Percentiles rank a stretch among this genome's conserved stretches.
phyloP scores from a whole-genome alignment of 2,888 invertebrate species.

The Hermaeophaga mercurialis region DNA sequence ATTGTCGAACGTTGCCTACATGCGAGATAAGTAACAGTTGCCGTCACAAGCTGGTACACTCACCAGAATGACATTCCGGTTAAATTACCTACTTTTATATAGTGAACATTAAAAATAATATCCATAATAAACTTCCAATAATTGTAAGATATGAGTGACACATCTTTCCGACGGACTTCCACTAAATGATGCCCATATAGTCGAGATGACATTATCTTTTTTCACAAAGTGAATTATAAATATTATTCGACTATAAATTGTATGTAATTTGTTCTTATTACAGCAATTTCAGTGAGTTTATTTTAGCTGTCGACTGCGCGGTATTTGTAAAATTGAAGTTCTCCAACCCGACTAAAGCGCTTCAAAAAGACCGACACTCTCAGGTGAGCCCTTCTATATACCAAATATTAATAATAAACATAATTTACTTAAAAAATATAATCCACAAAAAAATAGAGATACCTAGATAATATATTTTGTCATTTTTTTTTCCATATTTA shows the following conservation, averaged over 20 bases:
- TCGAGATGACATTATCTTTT: constrained; percentile 23
- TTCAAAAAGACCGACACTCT: constrained; percentile 53
- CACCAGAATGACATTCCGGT: constrained; percentile 19
- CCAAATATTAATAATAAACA: too few species aligned
- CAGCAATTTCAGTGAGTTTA: constrained; percentile 51
- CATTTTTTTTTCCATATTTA: too few species aligned
- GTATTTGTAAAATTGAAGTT: constrained; percentile 55
- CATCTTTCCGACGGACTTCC: constrained; percentile 32
- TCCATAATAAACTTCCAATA: constrained; percentile 39
- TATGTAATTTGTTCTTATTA: constrained; percentile 54
- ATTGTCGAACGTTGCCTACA: too few species aligned
- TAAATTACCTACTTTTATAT: constrained; percentile 20
- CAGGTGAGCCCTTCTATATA: too few species aligned
- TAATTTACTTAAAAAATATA: too few species aligned
- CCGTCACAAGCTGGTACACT: constrained; percentile 14
- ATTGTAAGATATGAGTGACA: constrained; percentile 41
- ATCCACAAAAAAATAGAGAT: too few species aligned
- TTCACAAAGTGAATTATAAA: constrained; percentile 49
- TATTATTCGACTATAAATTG: constrained; percentile 55
- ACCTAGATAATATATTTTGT: too few species aligned
- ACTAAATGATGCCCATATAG: constrained; percentile 29
- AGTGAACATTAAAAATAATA: constrained; percentile 40
- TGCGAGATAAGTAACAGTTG: too few species aligned
- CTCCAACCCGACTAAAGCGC: too few species aligned
- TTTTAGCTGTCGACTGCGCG: constrained; percentile 46